Percentiles rank a stretch among this genome's conserved stretches.
Evolutionary conservation across 2,113 vertebrate species (phyloP).

Genomic region (Hydropotes inermis): DNA sequence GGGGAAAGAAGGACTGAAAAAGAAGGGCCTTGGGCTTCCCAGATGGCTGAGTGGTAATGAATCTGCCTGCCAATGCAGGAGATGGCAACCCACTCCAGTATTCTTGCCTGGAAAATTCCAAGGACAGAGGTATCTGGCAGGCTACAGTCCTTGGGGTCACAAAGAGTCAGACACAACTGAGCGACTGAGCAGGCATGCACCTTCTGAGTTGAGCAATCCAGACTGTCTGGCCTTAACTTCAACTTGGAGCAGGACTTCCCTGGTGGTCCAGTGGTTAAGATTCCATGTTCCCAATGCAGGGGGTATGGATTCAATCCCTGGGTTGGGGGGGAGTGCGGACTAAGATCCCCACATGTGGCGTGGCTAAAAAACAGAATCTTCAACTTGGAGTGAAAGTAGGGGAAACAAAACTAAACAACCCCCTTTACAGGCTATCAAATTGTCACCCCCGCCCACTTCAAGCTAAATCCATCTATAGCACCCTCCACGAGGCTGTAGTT

Average conservation of each 20-base stretch:
- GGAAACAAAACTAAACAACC: neutral
- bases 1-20: neutral
- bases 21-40: neutral
- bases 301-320: neutral
- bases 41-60: neutral
- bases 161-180: neutral
- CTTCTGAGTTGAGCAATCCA: neutral
- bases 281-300: neutral
- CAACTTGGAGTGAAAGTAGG: neutral
- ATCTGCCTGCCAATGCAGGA: neutral
- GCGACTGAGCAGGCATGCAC: neutral
- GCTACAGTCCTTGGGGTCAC: neutral
- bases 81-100: neutral
- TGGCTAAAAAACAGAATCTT: neutral
- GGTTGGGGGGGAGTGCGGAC: accelerated
- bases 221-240: neutral
- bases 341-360: neutral
- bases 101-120: neutral
- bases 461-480: accelerated
- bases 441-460: no score
- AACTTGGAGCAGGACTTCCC: neutral
- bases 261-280: neutral
- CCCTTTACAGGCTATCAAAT: neutral
- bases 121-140: neutral
- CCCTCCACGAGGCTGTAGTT: neutral